Evolutionary conservation across 2,797 vertebrate genomes (phyloP).

Genomic region (Natrix natrix): DNA sequence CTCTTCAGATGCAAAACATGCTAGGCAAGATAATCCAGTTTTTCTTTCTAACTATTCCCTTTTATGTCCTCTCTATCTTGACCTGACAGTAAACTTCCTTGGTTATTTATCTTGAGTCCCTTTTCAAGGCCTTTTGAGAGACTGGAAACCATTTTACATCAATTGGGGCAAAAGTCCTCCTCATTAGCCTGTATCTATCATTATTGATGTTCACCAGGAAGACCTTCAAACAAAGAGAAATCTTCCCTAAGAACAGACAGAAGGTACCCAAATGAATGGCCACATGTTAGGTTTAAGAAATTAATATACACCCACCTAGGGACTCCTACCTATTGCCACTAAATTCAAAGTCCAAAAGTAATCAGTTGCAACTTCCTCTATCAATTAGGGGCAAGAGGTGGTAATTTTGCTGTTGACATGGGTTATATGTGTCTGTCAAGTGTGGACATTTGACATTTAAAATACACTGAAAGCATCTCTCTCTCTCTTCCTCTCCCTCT

Average conservation of each 20-base stretch:
- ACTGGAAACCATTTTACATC: conserved; percentile 5
- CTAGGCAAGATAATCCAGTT: conserved; percentile 37
- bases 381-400: background rate
- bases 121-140: conserved; percentile 20
- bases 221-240: background rate
- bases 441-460: background rate
- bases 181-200: background rate
- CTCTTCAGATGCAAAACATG: conserved; percentile 47
- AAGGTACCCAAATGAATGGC: background rate
- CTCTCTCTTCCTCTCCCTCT: no score
- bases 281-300: background rate
- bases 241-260: background rate
- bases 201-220: background rate
- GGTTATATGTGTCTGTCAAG: background rate
- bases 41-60: background rate
- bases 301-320: no score
- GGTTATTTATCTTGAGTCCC: conserved; percentile 4
- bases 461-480: background rate
- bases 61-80: conserved; percentile 19
- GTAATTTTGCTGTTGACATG: background rate
- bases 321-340: background rate
- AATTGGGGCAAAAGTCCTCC: background rate
- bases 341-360: background rate
- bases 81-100: conserved; percentile 17
- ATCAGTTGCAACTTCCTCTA: background rate